Evolutionary conservation across 2,888 invertebrate genomes (phyloP).

Genomic region (Sarcophaga caerulescens): DNA sequence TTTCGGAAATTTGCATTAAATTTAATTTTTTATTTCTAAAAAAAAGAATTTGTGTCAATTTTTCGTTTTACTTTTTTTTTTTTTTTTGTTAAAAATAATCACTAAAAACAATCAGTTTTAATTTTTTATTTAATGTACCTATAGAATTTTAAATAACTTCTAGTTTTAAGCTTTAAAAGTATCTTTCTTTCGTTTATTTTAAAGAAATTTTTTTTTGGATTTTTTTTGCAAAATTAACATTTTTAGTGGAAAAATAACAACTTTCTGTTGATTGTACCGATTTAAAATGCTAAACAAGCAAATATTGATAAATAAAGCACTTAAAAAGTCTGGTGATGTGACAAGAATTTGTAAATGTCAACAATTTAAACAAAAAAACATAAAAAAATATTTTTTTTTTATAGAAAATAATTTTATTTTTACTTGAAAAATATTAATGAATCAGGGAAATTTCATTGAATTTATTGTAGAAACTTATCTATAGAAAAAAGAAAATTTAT

Average conservation of each 20-base stretch:
- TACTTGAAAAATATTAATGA: constrained; percentile 11
- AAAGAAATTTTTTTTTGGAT: constrained; percentile 21
- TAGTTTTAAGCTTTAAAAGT: background rate
- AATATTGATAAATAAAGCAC: constrained; percentile 60
- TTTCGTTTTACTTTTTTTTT: constrained; percentile 12
- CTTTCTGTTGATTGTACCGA: constrained; percentile 41
- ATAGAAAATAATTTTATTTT: background rate
- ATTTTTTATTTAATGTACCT: constrained; percentile 12
- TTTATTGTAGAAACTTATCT: background rate
- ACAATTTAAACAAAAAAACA: constrained; percentile 36
- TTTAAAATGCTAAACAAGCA: constrained; percentile 76
- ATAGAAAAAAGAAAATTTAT: constrained; percentile 2
- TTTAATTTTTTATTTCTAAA: constrained; percentile 7
- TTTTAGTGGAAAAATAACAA: constrained; percentile 17
- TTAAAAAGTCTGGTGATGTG: constrained; percentile 73
- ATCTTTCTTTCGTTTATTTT: background rate
- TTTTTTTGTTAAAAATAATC: background rate
- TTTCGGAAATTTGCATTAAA: background rate
- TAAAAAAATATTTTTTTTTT: background rate
- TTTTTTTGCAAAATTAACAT: constrained; percentile 51
- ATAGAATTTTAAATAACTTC: constrained; percentile 65
- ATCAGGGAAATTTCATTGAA: constrained; percentile 56
- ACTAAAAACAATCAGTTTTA: constrained; percentile 6
- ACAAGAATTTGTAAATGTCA: constrained; percentile 78
- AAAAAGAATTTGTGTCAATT: constrained; percentile 60